A percentile compares a stretch with the other conserved stretches of the same genome.
Conservation (phyloP, 2,797 vertebrate genomes). For the Myiothlypis chrysogaster region DNA sequence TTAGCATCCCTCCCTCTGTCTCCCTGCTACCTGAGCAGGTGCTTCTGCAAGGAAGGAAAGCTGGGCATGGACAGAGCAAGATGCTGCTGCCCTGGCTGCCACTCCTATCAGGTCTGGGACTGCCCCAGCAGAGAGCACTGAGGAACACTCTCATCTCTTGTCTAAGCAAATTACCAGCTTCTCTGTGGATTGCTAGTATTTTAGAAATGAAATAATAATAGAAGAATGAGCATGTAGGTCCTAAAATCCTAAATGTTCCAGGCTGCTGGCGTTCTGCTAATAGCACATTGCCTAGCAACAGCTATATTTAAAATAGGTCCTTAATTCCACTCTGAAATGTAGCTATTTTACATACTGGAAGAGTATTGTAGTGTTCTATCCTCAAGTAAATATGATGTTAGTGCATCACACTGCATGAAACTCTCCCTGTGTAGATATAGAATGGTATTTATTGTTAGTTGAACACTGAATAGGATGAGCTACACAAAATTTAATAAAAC, state of each 20-base stretch:
- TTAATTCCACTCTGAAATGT: slow-evolving; percentile 18
- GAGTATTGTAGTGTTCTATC: neutral
- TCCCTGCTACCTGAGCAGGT: neutral
- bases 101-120: neutral
- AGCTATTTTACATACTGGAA: neutral
- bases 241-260: slow-evolving; percentile 14
- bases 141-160: neutral
- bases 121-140: neutral
- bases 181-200: neutral
- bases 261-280: slow-evolving; percentile 23
- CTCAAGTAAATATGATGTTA: slow-evolving; percentile 36
- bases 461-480: slow-evolving; percentile 15
- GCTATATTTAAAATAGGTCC: slow-evolving; percentile 45
- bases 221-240: neutral
- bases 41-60: neutral
- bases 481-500: slow-evolving; percentile 48
- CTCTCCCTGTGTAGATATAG: neutral
- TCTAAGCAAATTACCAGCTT: neutral
- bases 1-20: neutral
- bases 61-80: neutral
- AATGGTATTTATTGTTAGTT: slow-evolving; percentile 46
- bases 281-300: slow-evolving; percentile 46
- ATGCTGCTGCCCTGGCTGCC: neutral
- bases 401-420: neutral
- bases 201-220: neutral